These are phyloP conservation scores for Piscicola geometra DNA, from an alignment of 2,888 invertebrate species.

Conservation along the genomic window DNA sequence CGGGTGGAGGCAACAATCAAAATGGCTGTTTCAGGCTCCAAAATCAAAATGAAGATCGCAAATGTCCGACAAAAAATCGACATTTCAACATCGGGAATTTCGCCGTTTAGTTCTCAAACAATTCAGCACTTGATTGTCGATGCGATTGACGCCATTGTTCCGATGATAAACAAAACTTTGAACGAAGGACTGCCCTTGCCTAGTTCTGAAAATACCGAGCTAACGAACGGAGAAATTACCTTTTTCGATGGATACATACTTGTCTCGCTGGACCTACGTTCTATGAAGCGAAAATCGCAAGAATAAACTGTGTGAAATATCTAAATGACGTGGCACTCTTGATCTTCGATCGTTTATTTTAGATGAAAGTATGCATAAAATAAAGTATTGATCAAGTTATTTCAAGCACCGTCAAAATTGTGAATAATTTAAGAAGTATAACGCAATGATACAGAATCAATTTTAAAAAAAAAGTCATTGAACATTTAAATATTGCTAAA, in stretches of 20 bases:
- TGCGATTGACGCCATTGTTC: background rate
- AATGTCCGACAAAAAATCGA: background rate
- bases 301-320: no score
- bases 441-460: no score
- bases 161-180: background rate
- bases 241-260: background rate
- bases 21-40: background rate
- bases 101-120: background rate
- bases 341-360: no score
- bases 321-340: no score
- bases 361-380: no score
- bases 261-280: background rate
- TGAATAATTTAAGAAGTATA: no score
- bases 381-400: no score
- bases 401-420: no score
- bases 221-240: background rate
- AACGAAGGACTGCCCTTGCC: background rate
- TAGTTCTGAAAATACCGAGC: background rate
- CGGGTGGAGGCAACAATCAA: background rate
- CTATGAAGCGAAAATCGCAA: no score
- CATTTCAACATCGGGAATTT: background rate
- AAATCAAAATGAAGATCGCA: background rate
- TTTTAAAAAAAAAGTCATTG: no score
- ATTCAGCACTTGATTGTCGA: background rate
- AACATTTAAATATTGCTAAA: no score